Base-by-base conservation (phyloP, 2,888 invertebrate genomes). In the Anthoptus insignis region DNA sequence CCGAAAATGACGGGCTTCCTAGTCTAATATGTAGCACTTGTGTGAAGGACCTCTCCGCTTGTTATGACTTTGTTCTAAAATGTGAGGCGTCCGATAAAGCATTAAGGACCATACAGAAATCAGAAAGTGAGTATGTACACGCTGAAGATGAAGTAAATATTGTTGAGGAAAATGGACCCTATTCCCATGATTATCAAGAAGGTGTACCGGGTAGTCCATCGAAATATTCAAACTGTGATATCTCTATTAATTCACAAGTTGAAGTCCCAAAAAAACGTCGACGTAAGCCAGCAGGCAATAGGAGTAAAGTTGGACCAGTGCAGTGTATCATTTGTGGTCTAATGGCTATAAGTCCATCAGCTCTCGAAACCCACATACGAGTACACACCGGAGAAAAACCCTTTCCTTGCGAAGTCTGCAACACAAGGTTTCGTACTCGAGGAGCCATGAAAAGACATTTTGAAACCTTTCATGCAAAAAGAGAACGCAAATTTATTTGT, bases 311-410 rank as follows among this genome's bases (percentile, higher is more conserved):
- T 9, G 82, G 83, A 1, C 86, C 86, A 1, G 75, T 87, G 13
- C 82, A 83, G 56, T 93, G 93, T 75, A 76, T 81, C 4, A 76
- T 84, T 7, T 93, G 93, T 77, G 88, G 89, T 0, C 73, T 82
- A 6, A 73, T 87, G 65, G 74, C 83, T 0, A 74, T 72, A 1
- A 84, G 88, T 64, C 83, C 74, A 0, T 91, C 91, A 0, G 90
- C 91, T 0, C 76, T 91, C 73, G 84, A 86, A 34, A 81, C 76
- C 1, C 93, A 93, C 64, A 84, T 89, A 82, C 76, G 91, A 1
- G 87, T 84, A 0, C 93, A 93, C 64, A 91, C 92, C 0, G 91
- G 90, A 0, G 92, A 93, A 45, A 89, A 85, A 68, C 93, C 93
- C 1, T 93, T 81, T 57, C 59, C 69, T 0, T 93, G 93, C 67